These are phyloP conservation scores for Clitarchus hookeri DNA, from an alignment of 2,888 invertebrate species.

Conservation along the genomic window DNA sequence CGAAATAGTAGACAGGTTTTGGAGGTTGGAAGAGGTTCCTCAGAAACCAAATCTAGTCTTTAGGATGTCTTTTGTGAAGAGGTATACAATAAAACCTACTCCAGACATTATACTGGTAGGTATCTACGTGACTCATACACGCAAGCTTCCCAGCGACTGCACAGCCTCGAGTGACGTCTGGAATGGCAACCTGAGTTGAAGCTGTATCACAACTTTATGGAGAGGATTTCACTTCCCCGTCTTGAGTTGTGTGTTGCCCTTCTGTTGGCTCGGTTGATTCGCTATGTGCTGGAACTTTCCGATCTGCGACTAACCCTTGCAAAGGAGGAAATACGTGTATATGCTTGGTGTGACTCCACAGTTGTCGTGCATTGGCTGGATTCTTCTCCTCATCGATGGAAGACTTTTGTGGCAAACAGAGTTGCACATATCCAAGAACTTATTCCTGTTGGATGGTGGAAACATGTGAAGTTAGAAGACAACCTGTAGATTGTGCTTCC, in stretches of 20 bases:
- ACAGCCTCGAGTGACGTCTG: neutral
- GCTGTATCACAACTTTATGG: neutral
- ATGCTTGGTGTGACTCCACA: neutral
- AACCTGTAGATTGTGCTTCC: no score
- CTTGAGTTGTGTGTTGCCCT: neutral
- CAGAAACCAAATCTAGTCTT: neutral
- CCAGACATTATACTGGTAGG: neutral
- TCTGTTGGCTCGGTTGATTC: neutral
- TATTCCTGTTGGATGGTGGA: no score
- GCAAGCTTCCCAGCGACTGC: neutral
- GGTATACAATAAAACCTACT: neutral
- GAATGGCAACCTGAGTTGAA: neutral
- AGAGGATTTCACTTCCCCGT: neutral
- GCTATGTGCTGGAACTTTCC: neutral
- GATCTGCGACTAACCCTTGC: no score
- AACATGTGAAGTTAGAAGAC: no score
- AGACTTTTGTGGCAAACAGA: neutral
- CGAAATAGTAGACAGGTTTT: neutral
- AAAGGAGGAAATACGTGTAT: neutral
- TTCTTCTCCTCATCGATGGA: neutral
- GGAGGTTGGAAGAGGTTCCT: neutral
- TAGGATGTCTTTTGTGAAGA: no score
- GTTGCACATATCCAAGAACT: neutral
- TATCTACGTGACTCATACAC: neutral
- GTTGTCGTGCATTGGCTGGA: neutral